These are phyloP conservation scores for Eutrigla gurnardus DNA, from an alignment of 2,797 vertebrate species.

Conservation along the genomic window DNA sequence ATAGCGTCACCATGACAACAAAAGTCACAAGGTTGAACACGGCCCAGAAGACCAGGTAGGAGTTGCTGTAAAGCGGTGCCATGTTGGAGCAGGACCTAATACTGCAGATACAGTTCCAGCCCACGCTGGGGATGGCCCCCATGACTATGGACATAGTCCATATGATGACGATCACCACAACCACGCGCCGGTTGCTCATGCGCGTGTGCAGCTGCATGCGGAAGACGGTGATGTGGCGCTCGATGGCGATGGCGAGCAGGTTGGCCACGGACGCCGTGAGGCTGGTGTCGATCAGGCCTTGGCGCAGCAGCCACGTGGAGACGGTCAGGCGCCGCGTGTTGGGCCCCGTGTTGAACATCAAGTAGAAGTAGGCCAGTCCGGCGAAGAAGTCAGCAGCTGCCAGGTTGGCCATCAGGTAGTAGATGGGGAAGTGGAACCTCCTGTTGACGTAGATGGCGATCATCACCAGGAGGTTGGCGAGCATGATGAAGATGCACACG, in stretches of 20 bases:
- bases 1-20: conserved; percentile 98
- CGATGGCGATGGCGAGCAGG: conserved; percentile 96
- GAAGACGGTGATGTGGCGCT: conserved; percentile 98
- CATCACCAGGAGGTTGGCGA: conserved; percentile 99
- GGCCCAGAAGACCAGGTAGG: conserved; percentile 98
- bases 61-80: conserved; percentile 98
- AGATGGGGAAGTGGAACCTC: conserved; percentile 99
- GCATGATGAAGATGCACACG: conserved; percentile 99
- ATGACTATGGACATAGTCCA: conserved; percentile 99
- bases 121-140: conserved; percentile 97
- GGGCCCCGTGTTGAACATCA: conserved; percentile 99
- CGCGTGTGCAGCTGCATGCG: conserved; percentile 99
- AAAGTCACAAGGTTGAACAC: conserved; percentile 99
- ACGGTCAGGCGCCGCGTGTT: conserved; percentile 96
- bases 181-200: conserved; percentile 97
- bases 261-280: conserved; percentile 98
- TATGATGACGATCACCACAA: conserved; percentile 98
- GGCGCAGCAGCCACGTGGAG: conserved; percentile 96
- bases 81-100: conserved; percentile 94
- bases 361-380: conserved; percentile 97
- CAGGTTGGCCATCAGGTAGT: conserved; percentile 99
- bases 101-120: conserved; percentile 99
- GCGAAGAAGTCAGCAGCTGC: conserved; percentile 99
- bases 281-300: conserved; percentile 98
- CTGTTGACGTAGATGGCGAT: conserved; percentile 98